Evolutionary conservation across 2,113 vertebrate genomes (phyloP).

Genomic region (Peucedramus taeniatus): DNA sequence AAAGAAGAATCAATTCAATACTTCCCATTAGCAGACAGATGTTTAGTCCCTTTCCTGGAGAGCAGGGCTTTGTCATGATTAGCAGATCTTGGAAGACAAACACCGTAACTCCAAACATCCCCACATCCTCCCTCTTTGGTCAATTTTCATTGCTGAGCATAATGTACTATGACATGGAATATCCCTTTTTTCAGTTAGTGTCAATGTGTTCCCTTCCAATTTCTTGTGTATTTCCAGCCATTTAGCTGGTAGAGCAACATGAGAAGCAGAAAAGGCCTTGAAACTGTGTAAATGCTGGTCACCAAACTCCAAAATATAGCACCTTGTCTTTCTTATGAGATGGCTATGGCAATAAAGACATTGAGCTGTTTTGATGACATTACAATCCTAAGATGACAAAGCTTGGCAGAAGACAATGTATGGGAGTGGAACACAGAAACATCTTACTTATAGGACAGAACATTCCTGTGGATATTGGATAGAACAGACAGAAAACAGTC

Average conservation of each 20-base stretch:
- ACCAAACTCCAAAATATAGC: not conserved
- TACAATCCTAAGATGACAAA: not conserved
- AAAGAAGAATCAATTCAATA: not conserved
- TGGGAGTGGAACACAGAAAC: not conserved
- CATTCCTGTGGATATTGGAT: not conserved
- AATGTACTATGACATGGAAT: no score
- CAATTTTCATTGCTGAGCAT: not conserved
- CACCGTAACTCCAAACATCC: rapidly evolving
- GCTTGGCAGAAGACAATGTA: not conserved
- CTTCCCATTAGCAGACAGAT: not conserved
- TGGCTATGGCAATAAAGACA: not conserved
- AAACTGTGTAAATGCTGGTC: not conserved
- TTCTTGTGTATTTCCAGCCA: not conserved
- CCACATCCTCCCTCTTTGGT: not conserved
- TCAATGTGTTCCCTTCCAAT: not conserved
- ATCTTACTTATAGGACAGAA: not conserved
- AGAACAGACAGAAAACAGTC: not conserved
- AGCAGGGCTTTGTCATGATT: not conserved
- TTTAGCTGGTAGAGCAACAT: not conserved
- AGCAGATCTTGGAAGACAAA: not conserved
- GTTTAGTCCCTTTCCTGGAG: not conserved
- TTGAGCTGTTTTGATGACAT: not conserved
- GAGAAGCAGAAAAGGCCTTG: not conserved
- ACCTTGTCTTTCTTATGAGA: not conserved
- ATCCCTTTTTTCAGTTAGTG: not conserved